phyloP scores from a whole-genome alignment of 2,888 invertebrate species.

The Heterodera filipjevi region DNA sequence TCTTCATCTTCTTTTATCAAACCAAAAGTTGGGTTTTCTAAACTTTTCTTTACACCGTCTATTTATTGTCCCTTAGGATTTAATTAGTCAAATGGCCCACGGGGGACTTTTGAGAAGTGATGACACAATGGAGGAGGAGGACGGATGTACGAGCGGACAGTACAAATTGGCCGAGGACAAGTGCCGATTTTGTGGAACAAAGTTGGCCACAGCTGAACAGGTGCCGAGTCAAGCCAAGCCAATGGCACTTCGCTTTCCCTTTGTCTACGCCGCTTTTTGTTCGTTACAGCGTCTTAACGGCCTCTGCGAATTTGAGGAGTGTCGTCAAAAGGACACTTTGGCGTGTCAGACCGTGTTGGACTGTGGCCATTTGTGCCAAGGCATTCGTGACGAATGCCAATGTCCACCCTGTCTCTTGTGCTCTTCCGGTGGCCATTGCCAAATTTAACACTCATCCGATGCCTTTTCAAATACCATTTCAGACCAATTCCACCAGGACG shows the following conservation, averaged over 20 bases:
- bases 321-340: conserved; percentile 81
- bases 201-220: conserved; percentile 23
- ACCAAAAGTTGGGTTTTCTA: too few relatives aligned
- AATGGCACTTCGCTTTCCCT: not conserved
- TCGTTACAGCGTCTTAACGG: conserved; percentile 77
- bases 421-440: conserved; percentile 34
- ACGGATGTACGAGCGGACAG: not conserved
- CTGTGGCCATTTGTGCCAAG: conserved; percentile 92
- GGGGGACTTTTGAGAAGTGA: not conserved
- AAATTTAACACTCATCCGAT: not conserved
- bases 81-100: not conserved
- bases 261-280: not conserved
- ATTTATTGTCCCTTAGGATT: too few relatives aligned
- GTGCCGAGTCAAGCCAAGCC: conserved; percentile 1
- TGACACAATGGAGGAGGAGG: not conserved
- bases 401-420: conserved; percentile 90
- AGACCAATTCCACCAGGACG: conserved; percentile 77
- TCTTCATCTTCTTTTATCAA: not conserved
- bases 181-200: conserved; percentile 34
- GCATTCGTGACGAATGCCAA: conserved; percentile 80
- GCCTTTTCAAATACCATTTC: not conserved
- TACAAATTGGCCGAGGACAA: conserved; percentile 15
- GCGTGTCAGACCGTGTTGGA: conserved; percentile 79
- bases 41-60: too few relatives aligned
- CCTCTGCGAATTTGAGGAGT: conserved; percentile 89